These are phyloP conservation scores for Xiphorhynchus elegans DNA, from an alignment of 2,113 vertebrate genomes.

Conservation along the genomic window DNA sequence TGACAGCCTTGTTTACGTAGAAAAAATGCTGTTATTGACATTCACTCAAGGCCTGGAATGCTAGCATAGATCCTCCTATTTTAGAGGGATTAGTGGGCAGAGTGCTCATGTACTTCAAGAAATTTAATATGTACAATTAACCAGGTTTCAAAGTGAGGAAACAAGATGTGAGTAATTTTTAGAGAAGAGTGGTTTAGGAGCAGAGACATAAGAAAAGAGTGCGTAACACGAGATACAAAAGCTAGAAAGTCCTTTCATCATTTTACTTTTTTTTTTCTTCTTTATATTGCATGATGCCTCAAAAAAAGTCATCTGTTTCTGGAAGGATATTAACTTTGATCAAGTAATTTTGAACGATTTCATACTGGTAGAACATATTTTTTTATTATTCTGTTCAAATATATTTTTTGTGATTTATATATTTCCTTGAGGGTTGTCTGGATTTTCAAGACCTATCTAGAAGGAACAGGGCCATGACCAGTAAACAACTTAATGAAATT, in stretches of 20 bases:
- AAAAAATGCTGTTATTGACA: neutral
- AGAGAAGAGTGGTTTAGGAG: neutral
- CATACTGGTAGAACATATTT: neutral
- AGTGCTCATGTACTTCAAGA: neutral
- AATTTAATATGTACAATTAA: neutral
- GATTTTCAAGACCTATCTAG: neutral
- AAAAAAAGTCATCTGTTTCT: neutral
- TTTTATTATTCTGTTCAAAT: neutral
- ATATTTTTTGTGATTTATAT: neutral
- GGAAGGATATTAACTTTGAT: neutral
- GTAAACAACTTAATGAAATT: neutral
- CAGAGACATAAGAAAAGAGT: neutral
- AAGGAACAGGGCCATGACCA: neutral
- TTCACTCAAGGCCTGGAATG: neutral
- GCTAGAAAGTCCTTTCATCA: neutral
- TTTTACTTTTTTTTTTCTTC: neutral
- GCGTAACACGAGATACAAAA: neutral
- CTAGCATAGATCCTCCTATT: neutral
- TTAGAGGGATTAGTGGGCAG: neutral
- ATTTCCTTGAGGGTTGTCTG: neutral
- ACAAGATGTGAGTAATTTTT: neutral
- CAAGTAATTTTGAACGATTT: neutral
- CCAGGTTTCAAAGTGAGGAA: neutral
- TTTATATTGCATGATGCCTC: neutral
- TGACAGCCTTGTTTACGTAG: neutral